Percentiles rank a stretch among this genome's conserved stretches.
Evolutionary conservation across 2,113 vertebrate species (phyloP).

Genomic region (Gymnocephalus cernua): DNA sequence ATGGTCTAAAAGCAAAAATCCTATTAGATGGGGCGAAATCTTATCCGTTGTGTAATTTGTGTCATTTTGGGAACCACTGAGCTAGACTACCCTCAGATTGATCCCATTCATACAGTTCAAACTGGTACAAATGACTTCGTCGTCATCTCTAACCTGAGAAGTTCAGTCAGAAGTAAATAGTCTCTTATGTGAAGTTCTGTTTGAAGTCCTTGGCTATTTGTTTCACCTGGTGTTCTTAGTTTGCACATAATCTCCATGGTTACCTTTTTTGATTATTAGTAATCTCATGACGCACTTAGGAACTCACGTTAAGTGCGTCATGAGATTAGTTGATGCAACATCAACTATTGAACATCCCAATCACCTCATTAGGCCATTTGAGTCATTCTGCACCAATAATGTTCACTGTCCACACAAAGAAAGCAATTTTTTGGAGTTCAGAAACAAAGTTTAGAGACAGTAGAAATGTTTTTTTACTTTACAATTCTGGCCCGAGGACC

Average conservation of each 20-base stretch:
- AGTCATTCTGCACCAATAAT: background rate
- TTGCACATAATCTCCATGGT: conserved; percentile 3
- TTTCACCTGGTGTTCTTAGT: background rate
- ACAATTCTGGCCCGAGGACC: background rate
- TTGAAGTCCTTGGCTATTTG: background rate
- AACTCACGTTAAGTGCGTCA: background rate
- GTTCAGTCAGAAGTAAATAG: background rate
- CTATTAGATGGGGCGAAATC: too few relatives aligned
- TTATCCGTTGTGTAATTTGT: too few relatives aligned
- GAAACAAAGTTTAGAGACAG: background rate
- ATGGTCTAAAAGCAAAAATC: too few relatives aligned
- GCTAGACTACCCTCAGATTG: background rate
- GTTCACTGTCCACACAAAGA: background rate
- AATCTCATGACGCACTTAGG: background rate
- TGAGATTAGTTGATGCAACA: too few relatives aligned
- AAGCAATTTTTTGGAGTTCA: too few relatives aligned
- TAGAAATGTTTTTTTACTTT: background rate
- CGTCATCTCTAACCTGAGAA: background rate
- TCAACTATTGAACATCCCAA: background rate
- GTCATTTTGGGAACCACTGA: too few relatives aligned
- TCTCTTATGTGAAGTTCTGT: too few relatives aligned
- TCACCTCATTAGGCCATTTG: background rate
- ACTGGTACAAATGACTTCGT: background rate
- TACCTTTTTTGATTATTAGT: background rate
- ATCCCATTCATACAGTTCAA: background rate